Conservation (phyloP, 2,113 vertebrate species). For the Ctenodactylus gundi region DNA sequence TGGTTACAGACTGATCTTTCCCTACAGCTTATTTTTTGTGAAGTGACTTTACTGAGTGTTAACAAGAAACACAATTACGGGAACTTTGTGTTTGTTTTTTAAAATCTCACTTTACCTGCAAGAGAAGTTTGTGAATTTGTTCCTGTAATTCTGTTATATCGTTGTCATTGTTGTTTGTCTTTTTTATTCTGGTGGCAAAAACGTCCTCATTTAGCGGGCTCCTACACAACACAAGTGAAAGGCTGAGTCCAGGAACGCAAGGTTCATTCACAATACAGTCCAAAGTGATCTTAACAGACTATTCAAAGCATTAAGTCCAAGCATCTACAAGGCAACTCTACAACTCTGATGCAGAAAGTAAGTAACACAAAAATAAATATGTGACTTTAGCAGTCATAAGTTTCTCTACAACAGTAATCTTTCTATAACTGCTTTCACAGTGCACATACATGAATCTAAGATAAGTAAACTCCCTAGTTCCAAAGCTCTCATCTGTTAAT, state of each 20-base stretch:
- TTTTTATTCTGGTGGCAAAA: slow-evolving; percentile 86
- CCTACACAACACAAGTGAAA: slow-evolving; percentile 80
- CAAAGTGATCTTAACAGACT: not conserved
- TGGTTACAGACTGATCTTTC: not conserved
- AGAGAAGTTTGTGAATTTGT: slow-evolving; percentile 93
- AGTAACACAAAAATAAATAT: not conserved
- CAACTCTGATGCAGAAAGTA: not conserved
- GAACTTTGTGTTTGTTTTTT: not conserved
- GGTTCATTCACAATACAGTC: not conserved
- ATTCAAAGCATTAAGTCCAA: not conserved
- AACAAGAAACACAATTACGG: not conserved
- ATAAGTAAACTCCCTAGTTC: not conserved
- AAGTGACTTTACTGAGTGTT: not conserved
- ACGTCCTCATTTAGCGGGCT: slow-evolving; percentile 94
- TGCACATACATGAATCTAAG: not conserved
- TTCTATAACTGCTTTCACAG: not conserved
- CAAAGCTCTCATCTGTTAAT: no score
- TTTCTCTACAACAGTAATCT: not conserved
- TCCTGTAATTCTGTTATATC: slow-evolving; percentile 91
- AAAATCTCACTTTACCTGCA: slow-evolving; percentile 86
- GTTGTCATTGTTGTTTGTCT: slow-evolving; percentile 81
- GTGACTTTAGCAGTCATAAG: not conserved
- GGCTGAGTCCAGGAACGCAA: not conserved
- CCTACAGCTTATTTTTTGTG: not conserved
- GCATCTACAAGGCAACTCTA: not conserved